phyloP scores from a whole-genome alignment of 1,140 invertebrate genomes.

The Papilio helenus region DNA sequence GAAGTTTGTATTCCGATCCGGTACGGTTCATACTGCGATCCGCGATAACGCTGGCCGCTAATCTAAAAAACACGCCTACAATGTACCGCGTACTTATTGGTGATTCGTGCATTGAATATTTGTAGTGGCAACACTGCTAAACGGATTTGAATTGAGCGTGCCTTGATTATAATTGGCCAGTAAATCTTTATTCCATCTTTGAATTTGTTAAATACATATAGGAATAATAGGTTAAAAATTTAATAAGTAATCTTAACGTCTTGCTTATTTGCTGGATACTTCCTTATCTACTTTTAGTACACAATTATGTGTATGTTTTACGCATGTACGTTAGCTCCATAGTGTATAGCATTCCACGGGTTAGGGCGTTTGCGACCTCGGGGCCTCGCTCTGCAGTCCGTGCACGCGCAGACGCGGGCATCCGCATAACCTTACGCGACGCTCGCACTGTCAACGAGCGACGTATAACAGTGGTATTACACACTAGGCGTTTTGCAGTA shows the following conservation, averaged over 20 bases:
- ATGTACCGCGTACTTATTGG: constrained; percentile 34
- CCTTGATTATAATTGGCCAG: constrained; percentile 4
- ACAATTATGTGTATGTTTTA: neutral
- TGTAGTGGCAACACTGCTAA: constrained; percentile 1
- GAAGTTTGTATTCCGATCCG: constrained; percentile 20
- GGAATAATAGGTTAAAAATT: no score
- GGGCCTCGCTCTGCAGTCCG: constrained; percentile 53
- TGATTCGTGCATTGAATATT: constrained; percentile 31
- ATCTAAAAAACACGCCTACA: constrained; percentile 35
- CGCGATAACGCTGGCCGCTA: constrained; percentile 24
- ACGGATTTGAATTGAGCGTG: constrained; percentile 16
- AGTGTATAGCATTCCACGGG: constrained; percentile 50
- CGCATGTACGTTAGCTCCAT: constrained; percentile 39
- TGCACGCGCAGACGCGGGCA: constrained; percentile 59
- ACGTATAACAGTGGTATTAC: constrained; percentile 1
- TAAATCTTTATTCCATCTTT: neutral
- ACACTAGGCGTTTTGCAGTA: neutral
- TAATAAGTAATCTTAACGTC: no score
- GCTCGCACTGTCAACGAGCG: constrained; percentile 42
- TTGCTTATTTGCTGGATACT: no score
- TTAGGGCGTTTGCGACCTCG: constrained; percentile 57
- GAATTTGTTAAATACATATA: no score
- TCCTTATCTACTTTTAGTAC: neutral
- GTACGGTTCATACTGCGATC: constrained; percentile 8
- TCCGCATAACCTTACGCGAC: constrained; percentile 71